Conservation (phyloP, 2,888 invertebrate genomes). For the Agapetus fuscipes region DNA sequence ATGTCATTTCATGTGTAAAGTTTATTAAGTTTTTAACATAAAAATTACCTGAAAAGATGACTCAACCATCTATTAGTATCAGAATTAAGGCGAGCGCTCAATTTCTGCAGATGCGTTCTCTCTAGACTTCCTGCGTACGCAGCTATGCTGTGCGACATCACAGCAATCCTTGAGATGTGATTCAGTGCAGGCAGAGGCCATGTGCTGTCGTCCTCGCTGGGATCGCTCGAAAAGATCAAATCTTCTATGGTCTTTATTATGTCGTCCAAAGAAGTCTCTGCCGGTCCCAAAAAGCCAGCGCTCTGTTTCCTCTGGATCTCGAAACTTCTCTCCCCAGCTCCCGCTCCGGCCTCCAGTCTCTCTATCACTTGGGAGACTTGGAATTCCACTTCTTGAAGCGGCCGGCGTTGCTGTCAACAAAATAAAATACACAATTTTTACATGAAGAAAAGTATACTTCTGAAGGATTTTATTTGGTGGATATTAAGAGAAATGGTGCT, state of each 20-base stretch:
- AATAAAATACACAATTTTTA: no score
- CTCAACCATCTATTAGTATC: constrained; percentile 85
- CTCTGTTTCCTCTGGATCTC: constrained; percentile 42
- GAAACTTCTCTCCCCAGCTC: constrained; percentile 35
- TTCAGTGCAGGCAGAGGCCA: constrained; percentile 54
- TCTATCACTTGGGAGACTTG: constrained; percentile 65
- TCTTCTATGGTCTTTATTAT: constrained; percentile 51
- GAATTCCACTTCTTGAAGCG: constrained; percentile 56
- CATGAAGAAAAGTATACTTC: no score
- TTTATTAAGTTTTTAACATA: no score
- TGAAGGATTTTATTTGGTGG: no score
- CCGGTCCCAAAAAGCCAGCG: constrained; percentile 43
- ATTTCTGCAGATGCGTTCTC: constrained; percentile 63
- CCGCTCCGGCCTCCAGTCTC: constrained; percentile 56
- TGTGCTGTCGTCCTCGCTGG: constrained; percentile 52
- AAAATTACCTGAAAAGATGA: constrained; percentile 64
- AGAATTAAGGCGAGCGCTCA: constrained; percentile 71
- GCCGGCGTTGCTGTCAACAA: constrained; percentile 46
- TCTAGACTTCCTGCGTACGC: constrained; percentile 81
- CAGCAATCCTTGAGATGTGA: constrained; percentile 46
- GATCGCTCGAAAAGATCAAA: constrained; percentile 50
- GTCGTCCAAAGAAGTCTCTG: constrained; percentile 49
- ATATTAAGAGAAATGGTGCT: no score
- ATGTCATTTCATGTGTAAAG: no score
- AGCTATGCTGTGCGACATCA: constrained; percentile 80